phyloP scores from a whole-genome alignment of 2,113 vertebrate species.

The Laticauda laticaudata region DNA sequence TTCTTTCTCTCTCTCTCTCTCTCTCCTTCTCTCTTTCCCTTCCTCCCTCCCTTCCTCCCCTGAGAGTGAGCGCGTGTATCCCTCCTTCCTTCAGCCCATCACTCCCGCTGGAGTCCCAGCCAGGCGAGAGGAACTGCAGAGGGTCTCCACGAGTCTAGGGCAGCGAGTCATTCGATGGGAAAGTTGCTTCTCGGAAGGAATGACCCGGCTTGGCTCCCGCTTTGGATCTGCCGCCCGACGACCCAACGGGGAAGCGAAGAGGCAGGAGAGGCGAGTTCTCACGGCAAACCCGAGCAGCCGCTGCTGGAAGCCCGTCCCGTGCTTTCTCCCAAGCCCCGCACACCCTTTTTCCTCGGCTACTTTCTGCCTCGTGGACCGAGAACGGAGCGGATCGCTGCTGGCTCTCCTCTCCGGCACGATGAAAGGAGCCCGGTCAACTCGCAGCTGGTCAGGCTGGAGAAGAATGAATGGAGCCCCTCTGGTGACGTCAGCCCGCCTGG shows the following conservation, averaged over 20 bases:
- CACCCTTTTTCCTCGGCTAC: conserved; percentile 52
- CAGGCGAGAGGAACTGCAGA: neutral
- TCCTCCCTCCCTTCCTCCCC: neutral
- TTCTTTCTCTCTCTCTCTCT: neutral
- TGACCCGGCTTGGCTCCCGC: conserved; percentile 15
- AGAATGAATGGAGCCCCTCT: neutral
- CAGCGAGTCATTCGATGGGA: neutral
- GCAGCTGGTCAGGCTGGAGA: neutral
- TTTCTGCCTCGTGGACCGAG: conserved; percentile 71
- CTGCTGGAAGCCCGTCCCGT: neutral
- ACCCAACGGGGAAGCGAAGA: neutral
- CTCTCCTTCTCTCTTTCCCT: neutral
- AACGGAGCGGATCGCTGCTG: conserved; percentile 69
- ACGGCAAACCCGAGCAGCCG: neutral
- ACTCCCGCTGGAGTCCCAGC: neutral
- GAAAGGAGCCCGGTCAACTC: neutral
- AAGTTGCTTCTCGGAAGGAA: conserved; percentile 47
- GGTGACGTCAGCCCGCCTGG: neutral
- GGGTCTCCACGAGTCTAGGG: neutral
- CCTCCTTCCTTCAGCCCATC: conserved; percentile 38
- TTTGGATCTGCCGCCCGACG: conserved; percentile 27
- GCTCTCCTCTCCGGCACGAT: neutral
- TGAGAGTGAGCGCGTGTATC: neutral
- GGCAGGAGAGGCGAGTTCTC: conserved; percentile 5
- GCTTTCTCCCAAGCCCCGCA: neutral